phyloP scores from a whole-genome alignment of 2,113 vertebrate species.

The Colistium nudipinnis region DNA sequence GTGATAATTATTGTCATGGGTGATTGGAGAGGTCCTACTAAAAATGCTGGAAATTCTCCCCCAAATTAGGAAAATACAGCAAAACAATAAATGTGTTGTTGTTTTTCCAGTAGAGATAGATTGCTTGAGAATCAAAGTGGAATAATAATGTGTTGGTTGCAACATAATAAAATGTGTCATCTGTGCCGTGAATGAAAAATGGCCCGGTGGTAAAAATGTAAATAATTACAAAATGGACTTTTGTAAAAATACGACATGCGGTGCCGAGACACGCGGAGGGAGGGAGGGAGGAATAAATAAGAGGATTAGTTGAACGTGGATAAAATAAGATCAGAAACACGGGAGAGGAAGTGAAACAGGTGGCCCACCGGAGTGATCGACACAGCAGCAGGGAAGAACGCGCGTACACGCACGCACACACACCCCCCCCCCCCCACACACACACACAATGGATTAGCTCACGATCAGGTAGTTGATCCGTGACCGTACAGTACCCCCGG shows the following conservation, averaged over 20 bases:
- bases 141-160: too few relatives aligned
- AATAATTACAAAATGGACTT: background rate
- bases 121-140: too few relatives aligned
- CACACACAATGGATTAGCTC: slow-evolving; percentile 19
- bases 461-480: slow-evolving; percentile 26
- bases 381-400: slow-evolving; percentile 11
- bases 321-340: slow-evolving; percentile 1
- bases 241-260: background rate
- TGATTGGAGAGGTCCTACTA: too few relatives aligned
- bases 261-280: background rate
- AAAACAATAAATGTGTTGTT: too few relatives aligned
- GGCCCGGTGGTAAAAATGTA: too few relatives aligned
- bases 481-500: slow-evolving; percentile 17
- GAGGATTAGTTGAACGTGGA: background rate
- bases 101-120: too few relatives aligned
- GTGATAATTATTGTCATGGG: too few relatives aligned
- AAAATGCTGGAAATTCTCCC: too few relatives aligned
- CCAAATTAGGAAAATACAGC: too few relatives aligned
- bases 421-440: background rate
- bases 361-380: slow-evolving; percentile 31
- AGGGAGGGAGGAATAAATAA: background rate
- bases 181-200: too few relatives aligned
- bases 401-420: background rate
- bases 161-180: too few relatives aligned
- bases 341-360: background rate